Base-by-base conservation (phyloP, 2,888 invertebrate species). In the Caenorhabditis becei region DNA sequence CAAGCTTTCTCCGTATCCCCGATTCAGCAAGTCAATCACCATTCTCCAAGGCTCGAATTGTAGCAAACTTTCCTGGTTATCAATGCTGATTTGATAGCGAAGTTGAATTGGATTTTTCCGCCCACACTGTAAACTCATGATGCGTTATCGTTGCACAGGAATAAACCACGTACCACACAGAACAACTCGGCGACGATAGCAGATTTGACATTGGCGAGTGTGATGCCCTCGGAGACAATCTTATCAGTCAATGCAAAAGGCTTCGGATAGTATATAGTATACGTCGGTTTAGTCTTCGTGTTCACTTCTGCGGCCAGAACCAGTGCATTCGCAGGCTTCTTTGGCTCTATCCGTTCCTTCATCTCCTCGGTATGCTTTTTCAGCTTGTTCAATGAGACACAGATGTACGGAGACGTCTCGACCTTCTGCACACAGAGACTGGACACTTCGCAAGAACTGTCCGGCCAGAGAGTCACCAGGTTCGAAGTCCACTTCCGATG, bases 181-280 rank as follows among this genome's bases (percentile, higher is more conserved):
- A 75, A 89, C 7, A 89, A 67, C 35, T 89, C 88, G 5, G 86
- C 85, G 0, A 89, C 35, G 18, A 84, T 82, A 0, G 86, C 82
- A 56, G 82, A 82, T 20, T 58, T 77, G 2, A 83, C 80, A 67
- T 84, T 82, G 11, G 49, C 20, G 20, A 67, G 14, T 7, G 75
- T 82, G 18, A 89, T 49, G 65, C 88, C 88, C 8, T 70, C 69
- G 14, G 53, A 53, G 1, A 87, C 41, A 14, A 80, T 67, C 10
- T 61, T 23, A 20, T 84, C 85, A 18, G 67, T 70, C 10, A 86
- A 28, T 1, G 49, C 59, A 24, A 86, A 81, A 0, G 84, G 81
- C 20, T 61, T 59, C 16, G 82, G 79, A 23, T 79, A 74, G 14
- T 79, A 35, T 0, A 77, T 67, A 11, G 44, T 49, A 23, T 80